Base-by-base conservation (phyloP, 2,888 invertebrate genomes). In the Hirtodrosophila duncani region DNA sequence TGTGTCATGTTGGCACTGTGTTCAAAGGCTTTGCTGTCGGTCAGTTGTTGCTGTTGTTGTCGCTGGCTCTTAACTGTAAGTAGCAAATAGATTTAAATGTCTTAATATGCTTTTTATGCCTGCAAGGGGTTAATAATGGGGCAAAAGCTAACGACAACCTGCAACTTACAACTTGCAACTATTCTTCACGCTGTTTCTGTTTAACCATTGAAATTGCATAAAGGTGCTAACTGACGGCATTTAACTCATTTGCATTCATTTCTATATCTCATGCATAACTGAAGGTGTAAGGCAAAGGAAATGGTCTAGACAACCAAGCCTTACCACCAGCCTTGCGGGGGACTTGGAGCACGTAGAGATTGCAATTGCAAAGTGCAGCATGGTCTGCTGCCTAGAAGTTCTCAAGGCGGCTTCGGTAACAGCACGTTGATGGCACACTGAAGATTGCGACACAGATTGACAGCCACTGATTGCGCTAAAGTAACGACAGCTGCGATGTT, bases 371-470 rank as follows among this genome's bases (percentile, higher is more conserved):
- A 53, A 59, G 46, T 53, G 63, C 67, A 60, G 50, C 34, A 30
- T 16, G n/a, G 38, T 14, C 10, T 17, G 37, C 37, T 7, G 16
- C 29, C 27, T 27, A 16, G 21, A 38, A 16, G 8, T 21, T 11
- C 46, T 48, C 56, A 50, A 62, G 64, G 43, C 53, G 41, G n/a
- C 38, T 50, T 17, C 56, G 42, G 43, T 41, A 55, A 46, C 67
- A 58, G 33, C 49, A 31, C 48, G 44, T 39, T 49, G 62, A 56
- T 67, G 62, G 55, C 57, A 66, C 69, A 49, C 65, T 59, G 50
- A 62, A 81, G 75, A 81, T 74, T 75, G 79, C 74, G 50, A 60
- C 65, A 74, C 51, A 74, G 75, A 75, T 75, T 75, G 79, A 75
- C 75, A 78, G 52, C 53, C 67, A 70, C 70, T 75, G 75, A 75